These are phyloP conservation scores for Ranitomeya imitator DNA, from an alignment of 2,113 vertebrate genomes.

Conservation along the genomic window DNA sequence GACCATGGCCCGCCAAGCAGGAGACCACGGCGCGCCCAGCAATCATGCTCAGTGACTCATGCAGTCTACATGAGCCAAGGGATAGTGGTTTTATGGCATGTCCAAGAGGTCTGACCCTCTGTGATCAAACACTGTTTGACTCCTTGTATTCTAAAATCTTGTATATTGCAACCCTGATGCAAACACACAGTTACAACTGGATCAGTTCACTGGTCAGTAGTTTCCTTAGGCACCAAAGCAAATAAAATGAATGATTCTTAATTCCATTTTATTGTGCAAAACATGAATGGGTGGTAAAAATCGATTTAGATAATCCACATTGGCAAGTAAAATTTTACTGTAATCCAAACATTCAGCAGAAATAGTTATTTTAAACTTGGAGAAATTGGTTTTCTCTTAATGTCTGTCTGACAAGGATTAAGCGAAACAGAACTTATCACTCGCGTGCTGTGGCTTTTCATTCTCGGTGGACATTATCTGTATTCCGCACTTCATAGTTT, in stretches of 20 bases:
- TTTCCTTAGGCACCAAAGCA: neutral
- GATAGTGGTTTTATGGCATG: neutral
- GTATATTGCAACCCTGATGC: neutral
- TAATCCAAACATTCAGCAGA: constrained; percentile 25
- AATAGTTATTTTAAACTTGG: constrained; percentile 33
- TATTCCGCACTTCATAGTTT: constrained; percentile 68
- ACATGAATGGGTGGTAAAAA: constrained; percentile 8
- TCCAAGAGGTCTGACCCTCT: neutral
- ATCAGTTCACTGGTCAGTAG: neutral
- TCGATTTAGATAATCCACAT: constrained; percentile 51
- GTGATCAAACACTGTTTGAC: no score
- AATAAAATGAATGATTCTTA: neutral
- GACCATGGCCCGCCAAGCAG: no score
- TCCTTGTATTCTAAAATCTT: neutral
- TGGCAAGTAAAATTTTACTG: constrained; percentile 64
- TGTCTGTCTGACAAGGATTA: constrained; percentile 47
- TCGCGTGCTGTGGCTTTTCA: constrained; percentile 64
- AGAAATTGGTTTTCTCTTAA: constrained; percentile 30
- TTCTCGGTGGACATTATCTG: constrained; percentile 68
- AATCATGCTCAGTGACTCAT: no score
- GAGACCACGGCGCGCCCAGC: no score
- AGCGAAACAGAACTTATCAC: constrained; percentile 73
- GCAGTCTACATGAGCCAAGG: no score
- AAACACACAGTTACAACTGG: neutral
- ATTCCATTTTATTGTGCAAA: neutral